These are phyloP conservation scores for Vidua chalybeata DNA, from an alignment of 2,113 vertebrate species.

Conservation along the genomic window DNA sequence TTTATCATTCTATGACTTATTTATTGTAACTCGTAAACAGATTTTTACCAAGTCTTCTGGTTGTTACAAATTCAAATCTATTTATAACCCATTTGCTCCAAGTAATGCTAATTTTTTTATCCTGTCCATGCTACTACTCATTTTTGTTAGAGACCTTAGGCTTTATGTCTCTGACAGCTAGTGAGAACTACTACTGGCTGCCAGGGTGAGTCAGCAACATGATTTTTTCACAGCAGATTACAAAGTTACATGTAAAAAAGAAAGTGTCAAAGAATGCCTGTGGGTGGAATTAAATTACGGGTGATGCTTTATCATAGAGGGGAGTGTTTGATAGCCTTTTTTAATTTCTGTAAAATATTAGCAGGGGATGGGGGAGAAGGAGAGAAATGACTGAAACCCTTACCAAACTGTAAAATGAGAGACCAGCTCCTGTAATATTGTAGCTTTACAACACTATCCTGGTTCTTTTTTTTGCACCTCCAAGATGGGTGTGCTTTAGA, in stretches of 20 bases:
- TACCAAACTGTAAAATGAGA: not conserved
- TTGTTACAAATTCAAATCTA: not conserved
- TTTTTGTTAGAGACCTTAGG: not conserved
- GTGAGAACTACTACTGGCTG: not conserved
- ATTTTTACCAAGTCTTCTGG: not conserved
- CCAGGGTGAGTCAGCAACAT: slow-evolving; percentile 15
- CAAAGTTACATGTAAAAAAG: not conserved
- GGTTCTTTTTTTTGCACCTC: not conserved
- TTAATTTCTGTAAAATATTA: not conserved
- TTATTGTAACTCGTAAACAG: not conserved
- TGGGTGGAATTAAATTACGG: not conserved
- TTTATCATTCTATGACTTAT: not conserved
- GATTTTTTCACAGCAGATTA: not conserved
- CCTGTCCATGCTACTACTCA: not conserved
- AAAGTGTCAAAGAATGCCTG: not conserved
- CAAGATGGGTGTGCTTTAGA: not conserved
- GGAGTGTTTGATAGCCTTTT: not conserved
- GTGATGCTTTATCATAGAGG: not conserved
- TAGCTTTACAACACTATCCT: not conserved
- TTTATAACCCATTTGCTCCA: not conserved
- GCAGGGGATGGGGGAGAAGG: not conserved
- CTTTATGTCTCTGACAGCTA: not conserved
- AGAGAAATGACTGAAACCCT: not conserved
- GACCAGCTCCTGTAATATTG: not conserved
- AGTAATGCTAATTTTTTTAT: not conserved